A percentile compares a stretch with the other conserved stretches of the same genome.
Conservation (phyloP, 2,888 invertebrate genomes). For the Pasiphila rectangulata region DNA sequence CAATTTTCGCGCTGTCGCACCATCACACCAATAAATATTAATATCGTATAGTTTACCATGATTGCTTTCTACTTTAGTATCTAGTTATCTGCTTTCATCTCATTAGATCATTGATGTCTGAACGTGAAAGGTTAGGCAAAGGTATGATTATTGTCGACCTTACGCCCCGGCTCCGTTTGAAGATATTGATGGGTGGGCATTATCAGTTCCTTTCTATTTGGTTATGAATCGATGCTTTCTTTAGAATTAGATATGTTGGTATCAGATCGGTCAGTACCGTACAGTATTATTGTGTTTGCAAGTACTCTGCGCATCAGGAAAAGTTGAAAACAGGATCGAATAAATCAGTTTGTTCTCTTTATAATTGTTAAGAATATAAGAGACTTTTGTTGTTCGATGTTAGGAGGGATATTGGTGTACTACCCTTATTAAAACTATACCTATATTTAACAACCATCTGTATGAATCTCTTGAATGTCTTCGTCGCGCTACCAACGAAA, state of each 20-base stretch:
- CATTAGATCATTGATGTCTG: slow-evolving; percentile 25
- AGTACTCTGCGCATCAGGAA: no score
- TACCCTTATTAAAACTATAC: no score
- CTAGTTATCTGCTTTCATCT: slow-evolving; percentile 28
- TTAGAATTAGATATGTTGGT: neutral
- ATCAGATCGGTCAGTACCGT: neutral
- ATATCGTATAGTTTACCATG: neutral
- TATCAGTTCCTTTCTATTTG: slow-evolving; percentile 6
- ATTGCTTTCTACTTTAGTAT: slow-evolving; percentile 19
- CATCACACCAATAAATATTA: slow-evolving; percentile 1
- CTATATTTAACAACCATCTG: no score
- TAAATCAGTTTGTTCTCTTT: no score
- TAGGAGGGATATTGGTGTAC: no score
- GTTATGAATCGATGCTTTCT: neutral
- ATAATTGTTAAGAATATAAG: no score
- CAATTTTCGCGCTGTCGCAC: neutral
- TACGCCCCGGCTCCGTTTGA: slow-evolving; percentile 3
- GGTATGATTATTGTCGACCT: slow-evolving; percentile 18
- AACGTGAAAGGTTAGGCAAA: slow-evolving; percentile 26
- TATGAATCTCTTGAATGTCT: no score
- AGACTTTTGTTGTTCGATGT: no score
- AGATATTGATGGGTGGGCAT: slow-evolving; percentile 3
- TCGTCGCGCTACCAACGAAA: no score
- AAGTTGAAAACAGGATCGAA: no score
- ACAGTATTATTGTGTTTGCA: no score